phyloP scores from a whole-genome alignment of 2,888 invertebrate species.

The Troilus luridus region DNA sequence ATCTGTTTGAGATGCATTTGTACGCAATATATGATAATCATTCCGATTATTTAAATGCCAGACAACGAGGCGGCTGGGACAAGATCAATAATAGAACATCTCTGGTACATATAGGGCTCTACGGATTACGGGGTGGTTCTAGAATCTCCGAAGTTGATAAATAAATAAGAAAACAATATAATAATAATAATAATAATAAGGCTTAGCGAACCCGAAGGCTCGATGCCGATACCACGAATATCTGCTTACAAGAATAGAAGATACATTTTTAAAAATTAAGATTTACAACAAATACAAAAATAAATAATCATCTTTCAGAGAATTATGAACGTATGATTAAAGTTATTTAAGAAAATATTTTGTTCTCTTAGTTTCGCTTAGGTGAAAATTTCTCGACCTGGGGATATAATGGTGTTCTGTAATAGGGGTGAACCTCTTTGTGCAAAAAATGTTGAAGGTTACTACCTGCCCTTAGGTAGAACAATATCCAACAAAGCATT shows the following conservation, averaged over 20 bases:
- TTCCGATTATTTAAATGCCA: neutral
- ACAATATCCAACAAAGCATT: neutral
- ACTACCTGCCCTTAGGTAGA: neutral
- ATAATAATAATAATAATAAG: too few relatives aligned
- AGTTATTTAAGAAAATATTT: too few relatives aligned
- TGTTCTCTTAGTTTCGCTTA: neutral
- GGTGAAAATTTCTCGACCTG: neutral
- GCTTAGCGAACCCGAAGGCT: too few relatives aligned
- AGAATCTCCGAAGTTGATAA: neutral
- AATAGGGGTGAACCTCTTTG: neutral
- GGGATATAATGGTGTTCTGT: neutral
- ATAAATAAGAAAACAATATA: neutral
- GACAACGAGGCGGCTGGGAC: neutral
- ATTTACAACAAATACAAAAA: too few relatives aligned
- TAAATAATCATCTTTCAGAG: too few relatives aligned
- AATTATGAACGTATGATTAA: too few relatives aligned
- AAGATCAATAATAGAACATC: neutral
- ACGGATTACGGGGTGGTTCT: neutral
- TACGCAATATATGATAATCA: neutral
- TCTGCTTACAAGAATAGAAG: too few relatives aligned
- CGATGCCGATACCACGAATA: too few relatives aligned
- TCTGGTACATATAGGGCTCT: neutral
- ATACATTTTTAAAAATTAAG: too few relatives aligned
- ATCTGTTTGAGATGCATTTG: neutral
- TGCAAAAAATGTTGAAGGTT: neutral